Evolutionary conservation across 2,113 vertebrate genomes (phyloP), one percentile per base, ranked within the genome.

Genomic region (Lanius ludovicianus): DNA sequence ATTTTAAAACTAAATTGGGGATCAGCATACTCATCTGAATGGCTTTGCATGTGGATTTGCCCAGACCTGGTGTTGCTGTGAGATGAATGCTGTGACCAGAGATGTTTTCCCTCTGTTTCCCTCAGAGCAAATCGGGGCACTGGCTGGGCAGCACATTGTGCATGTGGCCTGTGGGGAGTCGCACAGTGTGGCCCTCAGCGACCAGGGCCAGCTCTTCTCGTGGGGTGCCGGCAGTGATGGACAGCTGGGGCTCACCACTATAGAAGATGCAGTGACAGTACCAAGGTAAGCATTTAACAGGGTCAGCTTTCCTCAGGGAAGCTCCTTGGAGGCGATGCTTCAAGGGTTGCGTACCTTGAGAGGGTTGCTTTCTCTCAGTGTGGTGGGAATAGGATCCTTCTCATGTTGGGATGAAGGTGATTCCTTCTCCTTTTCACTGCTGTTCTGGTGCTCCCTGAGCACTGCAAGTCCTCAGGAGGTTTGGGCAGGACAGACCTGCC

Each of bases 201-300:
- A 99, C 93, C 98, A 98, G 90, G 99, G 99, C 68, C 99, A 99
- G 81, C 98, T 99, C 82, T 99, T 99, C 94, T 98, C 99, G 44
- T 99, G 99, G 99, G 99, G 99, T 0, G 98, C 99, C 0, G 99
- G 99, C 41, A 98, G 98, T 4, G 98, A 98, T 11, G 99, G 99
- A 2, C 99, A 99, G 63, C 97, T 99, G 11, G 99, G 99, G 37
- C 98, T 99, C 60, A 99, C 99, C 84, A 98, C 98, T 0, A 84
- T 97, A 35, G 99, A 99, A 88, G 98, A 98, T 1, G 97, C 97
- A 0, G 98, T 99, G 94, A 95, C 97, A 12, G 98, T 99, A 60
- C 99, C 99, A 84, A 99, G 99, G 99, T 99, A 97, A 97, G 80
- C 35, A 9, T 67, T 47, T 18, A 30, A 21, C 41, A 56, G 46